Evolutionary conservation across 2,797 vertebrate species (phyloP), one percentile per base, ranked within the genome.

Genomic region (Chloroceryle inda): DNA sequence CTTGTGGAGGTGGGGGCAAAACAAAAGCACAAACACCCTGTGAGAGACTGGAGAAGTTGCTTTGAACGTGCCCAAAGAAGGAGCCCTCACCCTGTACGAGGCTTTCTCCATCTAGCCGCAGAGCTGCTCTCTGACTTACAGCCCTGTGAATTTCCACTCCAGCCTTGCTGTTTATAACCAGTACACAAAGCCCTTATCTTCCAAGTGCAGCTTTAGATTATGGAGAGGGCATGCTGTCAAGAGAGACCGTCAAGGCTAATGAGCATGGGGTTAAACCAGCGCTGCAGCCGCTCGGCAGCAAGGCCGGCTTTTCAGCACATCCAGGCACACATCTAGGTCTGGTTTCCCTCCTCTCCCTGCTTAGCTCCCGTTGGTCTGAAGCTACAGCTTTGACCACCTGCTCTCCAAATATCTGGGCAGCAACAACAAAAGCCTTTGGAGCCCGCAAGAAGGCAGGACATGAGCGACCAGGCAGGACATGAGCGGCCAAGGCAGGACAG

Each of bases 131-230:
- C 82, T 88, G 89, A 92, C 85, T 89, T 87, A 42, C 59, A 94
- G 52, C 69, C 74, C 69, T 59, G 85, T 56, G 91, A 90, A 92
- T 95, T 96, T 92, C 77, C 88, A 94, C 79, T 88, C 71, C 72
- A 90, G 71, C 80, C 71, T 92, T 33, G 35, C 88, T 96, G 94
- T 92, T 97, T 94, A 71, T 78, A 96, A 69, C 62, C 73, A 69
- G 89, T 53, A 88, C 79, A 92, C 76, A 94, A 92, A 94, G 73
- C 79, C 82, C 89, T 95, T 97, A 92, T 96, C 96, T 96, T 77
- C 79, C 89, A 61, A 88, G 89, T 63, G 82, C 91, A 93, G 94
- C 88, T 94, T 92, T 94, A 79, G 82, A 94, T 91, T 88, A 88
- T 17, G 84, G 73, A 85, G 89, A 82, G 91, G 87, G 76, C 91